Conservation (phyloP, 92 coral and sea anemone species). For the Blastomussa wellsi region DNA sequence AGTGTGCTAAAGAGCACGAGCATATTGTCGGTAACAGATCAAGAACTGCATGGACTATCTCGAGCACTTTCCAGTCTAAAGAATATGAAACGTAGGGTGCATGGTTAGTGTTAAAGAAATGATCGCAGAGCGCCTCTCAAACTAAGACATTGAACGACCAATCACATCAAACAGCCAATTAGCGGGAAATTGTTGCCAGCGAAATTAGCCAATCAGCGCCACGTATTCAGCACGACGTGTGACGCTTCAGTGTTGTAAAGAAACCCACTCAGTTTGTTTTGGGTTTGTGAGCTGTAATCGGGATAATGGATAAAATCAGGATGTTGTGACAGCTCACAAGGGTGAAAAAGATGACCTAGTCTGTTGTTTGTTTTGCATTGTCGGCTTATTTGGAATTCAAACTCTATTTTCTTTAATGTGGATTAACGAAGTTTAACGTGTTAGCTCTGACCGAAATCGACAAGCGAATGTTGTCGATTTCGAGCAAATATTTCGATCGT, state of each 20-base stretch:
- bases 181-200: constrained; percentile 82
- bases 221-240: constrained; percentile 72
- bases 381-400: constrained; percentile 58
- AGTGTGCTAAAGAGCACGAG: constrained; percentile 90
- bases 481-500: background rate
- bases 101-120: constrained; percentile 76
- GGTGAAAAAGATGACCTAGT: constrained; percentile 74
- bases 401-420: constrained; percentile 60
- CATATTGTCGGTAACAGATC: constrained; percentile 70
- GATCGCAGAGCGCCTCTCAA: constrained; percentile 75
- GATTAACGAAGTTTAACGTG: constrained; percentile 38
- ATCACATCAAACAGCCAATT: constrained; percentile 90
- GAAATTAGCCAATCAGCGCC: constrained; percentile 74
- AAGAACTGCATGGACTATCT: constrained; percentile 73
- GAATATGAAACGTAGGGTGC: constrained; percentile 54
- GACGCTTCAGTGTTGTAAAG: constrained; percentile 91
- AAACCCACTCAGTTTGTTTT: constrained; percentile 90
- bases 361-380: constrained; percentile 76
- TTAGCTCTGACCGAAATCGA: constrained; percentile 20
- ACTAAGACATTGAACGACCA: constrained; percentile 78
- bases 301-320: constrained; percentile 83
- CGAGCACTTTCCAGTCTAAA: constrained; percentile 70
- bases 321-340: constrained; percentile 90
- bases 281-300: constrained; percentile 83
- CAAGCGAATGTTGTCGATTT: constrained; percentile 13